Evolutionary conservation across 2,797 vertebrate species (phyloP), one percentile per base, ranked within the genome.

Genomic region (Epinephelus malabaricus): DNA sequence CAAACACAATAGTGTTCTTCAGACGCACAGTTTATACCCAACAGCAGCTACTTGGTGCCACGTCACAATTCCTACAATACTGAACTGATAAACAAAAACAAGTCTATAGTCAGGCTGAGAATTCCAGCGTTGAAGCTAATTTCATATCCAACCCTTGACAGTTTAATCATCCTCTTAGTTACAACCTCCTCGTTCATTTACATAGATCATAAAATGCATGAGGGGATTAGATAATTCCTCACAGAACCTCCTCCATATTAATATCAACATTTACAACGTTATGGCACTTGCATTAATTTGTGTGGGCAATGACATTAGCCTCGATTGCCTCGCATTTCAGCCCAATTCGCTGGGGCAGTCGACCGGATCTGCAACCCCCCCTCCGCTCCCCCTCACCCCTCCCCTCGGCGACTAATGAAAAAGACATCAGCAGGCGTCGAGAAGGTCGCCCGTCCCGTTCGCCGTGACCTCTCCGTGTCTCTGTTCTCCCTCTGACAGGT

Each of bases 301-400:
- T 84, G 84, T 82, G 90, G 74, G 89, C 90, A 72, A 89, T 94
- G 91, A 93, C 93, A 92, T 94, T 94, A 93, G 90, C 89, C 83
- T 68, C 81, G 66, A 90, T 90, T 71, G 89, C 87, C 46, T 90
- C 60, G 87, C 82, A 84, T 91, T 91, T 86, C 79, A 65, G 88
- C 77, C 88, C 90, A 88, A 91, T 91, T 89, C 87, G 21, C 79
- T 25, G 64, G 83, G 55, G 88, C 78, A 85, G 80, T 79, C 72
- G 77, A 91, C 82, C 73, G 49, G n/a, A 85, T 88, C 88, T 8
- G 60, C 79, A 73, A 7, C 68, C 67, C 30, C 46, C 7, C 18
- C 19, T 25, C 46, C 46, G 9, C 30, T 17, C 10, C 34, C 25
- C 47, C 40, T 54, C 80, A 59, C 64, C 73, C 79, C 73, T 71